Percentiles rank a stretch among this genome's conserved stretches.
Conservation (phyloP, 2,888 invertebrate genomes). For the Leptura quadrifasciata region DNA sequence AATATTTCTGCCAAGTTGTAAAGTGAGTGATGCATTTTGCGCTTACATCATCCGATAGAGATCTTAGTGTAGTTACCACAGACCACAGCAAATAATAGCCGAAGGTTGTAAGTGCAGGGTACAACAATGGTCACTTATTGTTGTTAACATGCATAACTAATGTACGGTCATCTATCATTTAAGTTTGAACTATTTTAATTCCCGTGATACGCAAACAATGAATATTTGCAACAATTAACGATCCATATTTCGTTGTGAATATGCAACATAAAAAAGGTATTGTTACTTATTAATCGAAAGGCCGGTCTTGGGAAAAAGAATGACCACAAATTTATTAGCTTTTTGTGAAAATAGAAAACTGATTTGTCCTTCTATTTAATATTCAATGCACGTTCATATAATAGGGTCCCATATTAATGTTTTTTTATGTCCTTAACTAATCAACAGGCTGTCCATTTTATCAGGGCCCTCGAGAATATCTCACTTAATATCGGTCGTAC, state of each 20-base stretch:
- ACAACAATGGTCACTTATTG: conserved; percentile 64
- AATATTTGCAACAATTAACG: conserved; percentile 22
- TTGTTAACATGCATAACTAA: conserved; percentile 65
- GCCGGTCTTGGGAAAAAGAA: not conserved
- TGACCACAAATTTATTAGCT: not conserved
- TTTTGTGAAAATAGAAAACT: too few species aligned
- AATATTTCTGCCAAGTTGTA: not conserved
- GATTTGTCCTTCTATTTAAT: too few species aligned
- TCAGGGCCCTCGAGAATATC: too few species aligned
- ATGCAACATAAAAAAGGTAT: not conserved
- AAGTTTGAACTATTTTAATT: conserved; percentile 35
- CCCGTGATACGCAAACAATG: conserved; percentile 25
- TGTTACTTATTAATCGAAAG: not conserved
- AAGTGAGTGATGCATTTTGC: conserved; percentile 40
- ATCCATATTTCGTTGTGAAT: not conserved
- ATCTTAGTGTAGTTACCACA: conserved; percentile 51
- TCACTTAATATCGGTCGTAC: too few species aligned
- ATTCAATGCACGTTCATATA: too few species aligned
- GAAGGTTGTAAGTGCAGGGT: conserved; percentile 56
- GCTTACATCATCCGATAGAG: conserved; percentile 60
- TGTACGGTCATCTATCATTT: conserved; percentile 49
- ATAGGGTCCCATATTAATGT: too few species aligned
- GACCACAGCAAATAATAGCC: conserved; percentile 52
- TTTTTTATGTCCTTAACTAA: too few species aligned
- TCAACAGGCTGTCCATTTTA: too few species aligned